Evolutionary conservation across 2,888 invertebrate species (phyloP).

Genomic region (Hirtodrosophila alboralis): DNA sequence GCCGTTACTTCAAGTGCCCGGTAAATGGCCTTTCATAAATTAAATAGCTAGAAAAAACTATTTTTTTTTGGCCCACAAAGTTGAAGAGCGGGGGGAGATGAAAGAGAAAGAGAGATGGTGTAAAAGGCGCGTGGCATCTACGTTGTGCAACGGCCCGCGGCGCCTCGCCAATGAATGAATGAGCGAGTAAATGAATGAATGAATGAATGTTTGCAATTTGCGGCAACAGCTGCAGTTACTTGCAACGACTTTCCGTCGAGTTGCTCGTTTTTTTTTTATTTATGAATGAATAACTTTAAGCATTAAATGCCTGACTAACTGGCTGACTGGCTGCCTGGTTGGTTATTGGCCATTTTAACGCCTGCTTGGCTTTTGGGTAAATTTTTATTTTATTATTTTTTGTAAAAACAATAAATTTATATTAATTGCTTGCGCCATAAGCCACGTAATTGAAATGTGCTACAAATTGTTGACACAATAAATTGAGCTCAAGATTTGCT

Average conservation of each 20-base stretch:
- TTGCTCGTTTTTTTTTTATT: slow-evolving; percentile 30
- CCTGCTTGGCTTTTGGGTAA: slow-evolving; percentile 41
- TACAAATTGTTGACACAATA: slow-evolving; percentile 13
- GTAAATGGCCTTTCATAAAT: slow-evolving; percentile 60
- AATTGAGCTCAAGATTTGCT: slow-evolving; percentile 8
- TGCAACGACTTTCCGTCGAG: slow-evolving; percentile 11
- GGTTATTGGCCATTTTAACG: slow-evolving; percentile 47
- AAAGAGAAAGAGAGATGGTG: neutral
- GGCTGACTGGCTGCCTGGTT: slow-evolving; percentile 17
- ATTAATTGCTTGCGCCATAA: slow-evolving; percentile 49
- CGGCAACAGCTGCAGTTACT: slow-evolving; percentile 53
- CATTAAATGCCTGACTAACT: slow-evolving; percentile 51
- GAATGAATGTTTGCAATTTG: slow-evolving; percentile 67
- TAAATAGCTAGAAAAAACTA: slow-evolving; percentile 58
- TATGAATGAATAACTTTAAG: slow-evolving; percentile 72
- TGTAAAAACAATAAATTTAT: slow-evolving; percentile 54
- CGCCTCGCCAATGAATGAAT: slow-evolving; percentile 48
- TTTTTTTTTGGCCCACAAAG: slow-evolving; percentile 52
- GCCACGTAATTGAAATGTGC: slow-evolving; percentile 29
- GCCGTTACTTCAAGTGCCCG: slow-evolving; percentile 37
- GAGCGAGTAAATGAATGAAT: slow-evolving; percentile 68
- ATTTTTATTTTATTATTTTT: slow-evolving; percentile 34
- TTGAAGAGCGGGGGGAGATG: slow-evolving; percentile 14
- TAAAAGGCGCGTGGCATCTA: slow-evolving; percentile 37
- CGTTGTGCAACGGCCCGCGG: slow-evolving; percentile 52